Evolutionary conservation across 37 sponge, comb jelly and placozoan species (phyloP).

Genomic region (Chondrosia reniformis): DNA sequence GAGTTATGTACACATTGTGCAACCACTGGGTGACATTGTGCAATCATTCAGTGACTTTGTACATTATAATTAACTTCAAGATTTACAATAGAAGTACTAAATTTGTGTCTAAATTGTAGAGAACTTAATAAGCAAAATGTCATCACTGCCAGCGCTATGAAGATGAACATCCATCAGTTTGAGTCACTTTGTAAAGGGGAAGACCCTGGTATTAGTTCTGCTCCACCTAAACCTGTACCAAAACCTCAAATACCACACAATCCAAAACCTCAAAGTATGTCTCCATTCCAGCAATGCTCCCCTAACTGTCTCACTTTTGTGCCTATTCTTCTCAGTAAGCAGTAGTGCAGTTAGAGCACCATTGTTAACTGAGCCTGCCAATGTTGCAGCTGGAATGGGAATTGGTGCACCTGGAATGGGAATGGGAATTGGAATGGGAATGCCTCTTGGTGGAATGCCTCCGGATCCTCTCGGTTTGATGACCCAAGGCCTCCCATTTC

Average conservation of each 20-base stretch:
- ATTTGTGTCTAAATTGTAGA: slow-evolving; percentile 10
- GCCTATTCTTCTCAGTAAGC: background rate
- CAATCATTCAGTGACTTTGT: background rate
- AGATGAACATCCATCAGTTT: slow-evolving; percentile 72
- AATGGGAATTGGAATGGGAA: background rate
- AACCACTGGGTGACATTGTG: background rate
- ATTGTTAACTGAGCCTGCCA: background rate
- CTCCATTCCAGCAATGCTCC: background rate
- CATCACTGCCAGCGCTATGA: slow-evolving; percentile 44
- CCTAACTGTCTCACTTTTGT: background rate
- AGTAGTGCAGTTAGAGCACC: background rate
- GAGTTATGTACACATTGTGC: slow-evolving; percentile 16
- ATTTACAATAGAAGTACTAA: background rate
- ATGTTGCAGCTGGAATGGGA: background rate
- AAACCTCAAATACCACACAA: background rate
- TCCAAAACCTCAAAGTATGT: background rate
- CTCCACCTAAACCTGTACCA: background rate
- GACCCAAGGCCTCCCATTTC: background rate
- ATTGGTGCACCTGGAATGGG: slow-evolving; percentile 7
- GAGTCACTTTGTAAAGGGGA: slow-evolving; percentile 61
- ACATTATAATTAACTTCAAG: background rate
- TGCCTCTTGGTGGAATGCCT: background rate
- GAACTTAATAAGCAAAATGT: slow-evolving; percentile 59
- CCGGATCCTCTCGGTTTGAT: background rate
- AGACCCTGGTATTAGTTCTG: background rate